Percentiles rank a stretch among this genome's conserved stretches.
Conservation (phyloP, 2,888 invertebrate species). For the Eupsilia transversa region DNA sequence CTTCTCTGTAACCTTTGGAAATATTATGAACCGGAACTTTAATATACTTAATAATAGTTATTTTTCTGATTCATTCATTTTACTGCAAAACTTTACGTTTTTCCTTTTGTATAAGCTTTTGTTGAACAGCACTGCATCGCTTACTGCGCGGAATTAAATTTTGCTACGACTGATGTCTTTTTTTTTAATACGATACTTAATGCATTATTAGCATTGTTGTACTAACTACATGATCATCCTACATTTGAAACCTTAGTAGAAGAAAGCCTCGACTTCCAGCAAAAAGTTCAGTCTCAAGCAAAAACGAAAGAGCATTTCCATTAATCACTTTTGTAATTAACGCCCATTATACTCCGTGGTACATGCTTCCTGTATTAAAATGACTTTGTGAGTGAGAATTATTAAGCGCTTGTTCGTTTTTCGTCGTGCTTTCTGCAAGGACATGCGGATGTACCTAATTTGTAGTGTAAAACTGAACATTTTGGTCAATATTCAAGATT, state of each 20-base stretch:
- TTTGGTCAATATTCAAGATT: slow-evolving; percentile 7
- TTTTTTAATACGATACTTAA: too few species aligned
- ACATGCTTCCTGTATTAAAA: slow-evolving; percentile 54
- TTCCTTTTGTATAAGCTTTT: slow-evolving; percentile 10
- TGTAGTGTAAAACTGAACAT: slow-evolving; percentile 1
- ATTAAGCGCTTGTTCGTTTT: slow-evolving; percentile 50
- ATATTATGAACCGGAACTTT: slow-evolving; percentile 49
- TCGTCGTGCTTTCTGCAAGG: slow-evolving; percentile 71
- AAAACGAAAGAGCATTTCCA: slow-evolving; percentile 34
- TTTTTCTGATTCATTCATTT: slow-evolving; percentile 41
- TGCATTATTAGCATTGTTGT: neutral
- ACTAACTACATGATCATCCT: neutral
- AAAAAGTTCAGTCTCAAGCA: slow-evolving; percentile 32
- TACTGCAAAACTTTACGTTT: slow-evolving; percentile 12
- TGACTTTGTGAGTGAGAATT: slow-evolving; percentile 44
- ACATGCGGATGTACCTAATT: slow-evolving; percentile 69
- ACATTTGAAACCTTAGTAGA: neutral
- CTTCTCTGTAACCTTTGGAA: slow-evolving; percentile 54
- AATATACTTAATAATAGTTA: slow-evolving; percentile 38
- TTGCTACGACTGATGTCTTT: neutral
- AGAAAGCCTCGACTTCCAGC: slow-evolving; percentile 19
- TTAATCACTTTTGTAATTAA: slow-evolving; percentile 58
- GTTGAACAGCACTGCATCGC: neutral
- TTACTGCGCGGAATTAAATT: neutral
- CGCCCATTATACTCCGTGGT: slow-evolving; percentile 32